Evolutionary conservation across 2,888 invertebrate genomes (phyloP), one percentile per base, ranked within the genome.

Genomic region (Habroteleia sp.): DNA sequence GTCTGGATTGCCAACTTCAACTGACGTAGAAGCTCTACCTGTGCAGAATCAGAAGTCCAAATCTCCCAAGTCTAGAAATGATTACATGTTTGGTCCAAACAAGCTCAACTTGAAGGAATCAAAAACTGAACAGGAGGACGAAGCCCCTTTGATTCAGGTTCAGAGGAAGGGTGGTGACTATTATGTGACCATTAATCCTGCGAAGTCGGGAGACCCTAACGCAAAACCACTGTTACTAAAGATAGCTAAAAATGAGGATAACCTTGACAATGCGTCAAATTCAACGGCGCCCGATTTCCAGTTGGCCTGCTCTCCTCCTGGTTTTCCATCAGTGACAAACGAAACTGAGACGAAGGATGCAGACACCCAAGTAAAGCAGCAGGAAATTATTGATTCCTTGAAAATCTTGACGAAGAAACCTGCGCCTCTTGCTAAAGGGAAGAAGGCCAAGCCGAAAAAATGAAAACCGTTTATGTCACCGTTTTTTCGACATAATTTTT

Each of bases 131-230:
- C 78, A 80, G 29, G 54, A 75, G 3, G 79, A 80, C 42, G 20
- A 77, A 0, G 79, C 80, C 17, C 83, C 84, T 1, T 77, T 82
- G 3, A 72, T 85, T 35, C 84, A 84, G 39, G 76, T 85, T n/a
- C 83, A 83, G 16, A 66, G 83, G 13, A 82, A 81, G 39, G 79
- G 82, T 41, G 84, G 84, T 23, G 80, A 78, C 27, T 84, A 84
- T 58, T 83, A 82, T 52, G 77, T 85, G 2, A 83, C 85, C 0
- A 82, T 85, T 78, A 66, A 56, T 44, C 71, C 52, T 41, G 74
- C 20, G 68, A 76, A 14, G 8, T 71, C 16, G 56, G 74, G n/a
- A 39, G 78, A 37, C 27, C 35, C 7, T 25, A 46, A 66, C 1
- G 54, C 72, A 3, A 80, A 82, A 69, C 84, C 84, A 0, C 41